phyloP scores from a whole-genome alignment of 2,797 vertebrate species.

The Zonotrichia albicollis region DNA sequence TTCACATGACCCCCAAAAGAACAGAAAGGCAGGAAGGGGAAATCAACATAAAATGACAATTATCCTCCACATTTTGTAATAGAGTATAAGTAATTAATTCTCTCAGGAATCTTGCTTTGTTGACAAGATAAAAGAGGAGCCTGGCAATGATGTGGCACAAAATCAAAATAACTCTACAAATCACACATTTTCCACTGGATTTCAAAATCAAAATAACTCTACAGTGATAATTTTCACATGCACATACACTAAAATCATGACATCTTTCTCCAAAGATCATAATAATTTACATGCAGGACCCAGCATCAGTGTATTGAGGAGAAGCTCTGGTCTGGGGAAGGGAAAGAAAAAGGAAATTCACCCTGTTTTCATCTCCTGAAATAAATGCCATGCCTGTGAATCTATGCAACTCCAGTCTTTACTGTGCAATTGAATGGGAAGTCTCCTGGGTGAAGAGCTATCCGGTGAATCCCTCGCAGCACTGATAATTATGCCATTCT shows the following conservation, averaged over 20 bases:
- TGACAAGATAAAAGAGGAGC: slow-evolving; percentile 64
- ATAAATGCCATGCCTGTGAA: not conserved
- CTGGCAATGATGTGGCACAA: slow-evolving; percentile 64
- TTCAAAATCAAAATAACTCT: slow-evolving; percentile 66
- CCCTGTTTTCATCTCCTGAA: not conserved
- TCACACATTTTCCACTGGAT: slow-evolving; percentile 49
- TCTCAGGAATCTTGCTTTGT: slow-evolving; percentile 62
- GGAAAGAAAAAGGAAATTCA: not conserved
- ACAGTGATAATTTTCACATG: slow-evolving; percentile 35
- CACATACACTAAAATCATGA: slow-evolving; percentile 1
- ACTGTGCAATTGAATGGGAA: slow-evolving; percentile 55
- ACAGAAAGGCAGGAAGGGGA: slow-evolving; percentile 41
- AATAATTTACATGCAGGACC: not conserved
- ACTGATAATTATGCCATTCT: slow-evolving; percentile 69
- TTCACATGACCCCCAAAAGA: slow-evolving; percentile 45
- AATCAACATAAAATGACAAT: slow-evolving; percentile 68
- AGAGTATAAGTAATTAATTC: slow-evolving; percentile 50
- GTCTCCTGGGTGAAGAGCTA: slow-evolving; percentile 65
- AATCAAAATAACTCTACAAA: slow-evolving; percentile 60
- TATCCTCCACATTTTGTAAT: slow-evolving; percentile 50
- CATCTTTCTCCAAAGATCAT: slow-evolving; percentile 21
- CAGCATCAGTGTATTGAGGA: not conserved
- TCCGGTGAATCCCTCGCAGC: slow-evolving; percentile 63
- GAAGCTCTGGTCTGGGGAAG: not conserved
- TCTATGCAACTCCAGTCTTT: slow-evolving; percentile 22